Evolutionary conservation across 1,140 invertebrate species (phyloP), one percentile per base, ranked within the genome.

Genomic region (Panulirus ornatus): DNA sequence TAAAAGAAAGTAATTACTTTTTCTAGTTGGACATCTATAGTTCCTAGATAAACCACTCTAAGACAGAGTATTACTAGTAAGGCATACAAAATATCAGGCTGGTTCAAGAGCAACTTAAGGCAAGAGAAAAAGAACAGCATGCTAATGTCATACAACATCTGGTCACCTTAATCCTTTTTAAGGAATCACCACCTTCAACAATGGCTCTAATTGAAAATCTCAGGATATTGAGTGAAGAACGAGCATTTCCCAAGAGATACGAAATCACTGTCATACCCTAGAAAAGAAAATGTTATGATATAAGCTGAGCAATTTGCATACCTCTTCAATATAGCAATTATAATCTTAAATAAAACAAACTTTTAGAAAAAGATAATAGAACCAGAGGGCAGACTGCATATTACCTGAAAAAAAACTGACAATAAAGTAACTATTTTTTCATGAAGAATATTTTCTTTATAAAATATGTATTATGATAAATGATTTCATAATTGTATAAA

Each of bases 251-350:
- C 76, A 89, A 73, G 78, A 89, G 70, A 89, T 54, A 82, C 11
- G 87, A n/a, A 27, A 89, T 83, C 78, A 89, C 63, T 38, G 87
- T 47, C 87, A 89, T 89, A 51, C 78, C 87, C 87, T 89, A 89
- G 78, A 89, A 89, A 47, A 82, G 54, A 89, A 89, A 82, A 22
- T 11, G 40, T 40, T 22, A 66, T 66, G 27, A 36, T 19, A 82
- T n/a, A n/a, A n/a, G n/a, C n/a, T n/a, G n/a, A n/a, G n/a, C 36
- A 63, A 82, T 63, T 51, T 22, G 6, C 22, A 2, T 54, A 19
- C 22, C 51, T 16, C 51, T 8, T 54, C 51, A 54, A 8, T 54
- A 16, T n/a, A n/a, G n/a, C n/a, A n/a, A n/a, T n/a, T n/a, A n/a
- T n/a, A n/a, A n/a, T n/a, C n/a, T n/a, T n/a, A n/a, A n/a, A n/a